Evolutionary conservation across 2,888 invertebrate genomes (phyloP), one percentile per base, ranked within the genome.

Genomic region (Lasioglossum pauxillum): DNA sequence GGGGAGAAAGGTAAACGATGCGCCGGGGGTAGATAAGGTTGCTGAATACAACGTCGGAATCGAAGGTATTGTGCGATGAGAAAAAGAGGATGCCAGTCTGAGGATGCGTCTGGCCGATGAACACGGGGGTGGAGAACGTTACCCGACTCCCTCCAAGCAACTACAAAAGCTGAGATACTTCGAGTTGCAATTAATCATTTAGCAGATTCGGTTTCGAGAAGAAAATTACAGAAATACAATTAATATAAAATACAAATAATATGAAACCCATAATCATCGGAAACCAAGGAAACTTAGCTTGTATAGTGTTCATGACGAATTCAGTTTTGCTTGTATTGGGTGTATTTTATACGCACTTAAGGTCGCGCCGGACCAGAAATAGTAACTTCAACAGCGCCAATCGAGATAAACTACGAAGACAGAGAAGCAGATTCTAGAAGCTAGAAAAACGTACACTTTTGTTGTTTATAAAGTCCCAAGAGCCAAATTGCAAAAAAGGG

Each of bases 11-110:
- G 82, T 67, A 79, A 83, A 77, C 82, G 83, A 83, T 84, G 82
- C 77, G 41, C 53, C 67, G 12, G 72, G 76, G 78, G 71, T 82
- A 83, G 88, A 89, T 88, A 88, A 85, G 85, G 74, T 85, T 78
- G 80, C 71, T 79, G 89, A 84, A 78, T 89, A 89, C 80, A 76
- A 79, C 64, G 60, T 60, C 71, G 82, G 77, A 76, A 78, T 82
- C 77, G 87, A 87, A 64, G 73, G 64, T 71, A 78, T 86, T 80
- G 77, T 79, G 53, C 74, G 27, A 27, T 27, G 71, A 73, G 27
- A 75, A 84, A 84, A 83, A 71, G 60, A 67, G 60, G 38, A 38
- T 23, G 77, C n/a, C 67, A 46, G 16, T 14, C 4, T 23, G 14
- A 64, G 44, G 57, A 49, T n/a, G 74, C 53, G 44, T 60, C n/a